phyloP scores from a whole-genome alignment of 2,113 vertebrate species.

The Emydura subglobosa region DNA sequence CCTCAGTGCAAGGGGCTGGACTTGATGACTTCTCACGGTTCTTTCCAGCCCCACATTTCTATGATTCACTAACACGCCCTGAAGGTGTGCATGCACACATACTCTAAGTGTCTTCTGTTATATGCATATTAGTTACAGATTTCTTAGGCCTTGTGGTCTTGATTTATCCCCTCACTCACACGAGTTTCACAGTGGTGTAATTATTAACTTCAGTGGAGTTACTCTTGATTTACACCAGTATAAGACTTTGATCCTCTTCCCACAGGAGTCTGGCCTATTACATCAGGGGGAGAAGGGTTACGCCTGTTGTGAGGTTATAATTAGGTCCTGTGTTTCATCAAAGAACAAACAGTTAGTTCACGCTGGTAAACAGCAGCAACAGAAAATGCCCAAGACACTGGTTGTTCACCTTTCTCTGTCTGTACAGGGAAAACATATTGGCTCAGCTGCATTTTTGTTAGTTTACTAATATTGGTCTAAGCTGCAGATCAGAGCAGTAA shows the following conservation, averaged over 20 bases:
- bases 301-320: background rate
- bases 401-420: background rate
- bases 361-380: background rate
- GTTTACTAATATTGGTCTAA: background rate
- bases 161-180: background rate
- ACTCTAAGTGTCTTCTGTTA: background rate
- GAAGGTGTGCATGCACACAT: background rate
- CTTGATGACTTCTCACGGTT: background rate
- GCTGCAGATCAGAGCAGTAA: background rate
- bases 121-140: background rate
- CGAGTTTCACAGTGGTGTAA: background rate
- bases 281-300: background rate
- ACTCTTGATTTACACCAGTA: background rate
- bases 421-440: background rate
- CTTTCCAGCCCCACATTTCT: background rate
- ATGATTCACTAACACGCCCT: background rate
- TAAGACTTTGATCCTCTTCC: background rate
- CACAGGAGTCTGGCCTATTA: background rate
- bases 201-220: background rate
- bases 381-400: background rate
- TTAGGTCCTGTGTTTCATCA: too few species aligned
- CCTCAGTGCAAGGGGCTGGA: background rate
- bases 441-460: background rate
- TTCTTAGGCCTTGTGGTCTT: background rate
- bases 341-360: too few species aligned